Base-by-base conservation (phyloP, 1,140 invertebrate genomes). In the Aricia agestis region DNA sequence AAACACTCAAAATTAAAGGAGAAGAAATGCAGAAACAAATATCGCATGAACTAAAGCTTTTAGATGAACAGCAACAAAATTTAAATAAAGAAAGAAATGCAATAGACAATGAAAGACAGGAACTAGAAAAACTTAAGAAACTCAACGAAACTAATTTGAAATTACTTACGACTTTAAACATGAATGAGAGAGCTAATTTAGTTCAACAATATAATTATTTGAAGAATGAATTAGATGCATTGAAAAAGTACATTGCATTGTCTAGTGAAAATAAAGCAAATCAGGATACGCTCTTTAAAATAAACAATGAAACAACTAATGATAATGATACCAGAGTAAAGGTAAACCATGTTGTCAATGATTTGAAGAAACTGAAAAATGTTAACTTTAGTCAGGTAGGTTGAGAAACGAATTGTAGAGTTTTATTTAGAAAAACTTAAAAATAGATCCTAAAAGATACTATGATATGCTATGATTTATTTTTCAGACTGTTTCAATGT, bases 361-460 rank as follows among this genome's bases (percentile, higher is more conserved):
- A 91, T 78, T 81, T 89, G 61, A 90, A 84, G 72, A 89, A 86
- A 72, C 74, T 73, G 72, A 90, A 90, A 69, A 91, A 87, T 78
- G 83, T 91, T 57, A 91, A 91, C 69, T 89, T 85, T 74, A 81
- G 71, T 79, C 80, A 82, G 79, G 88, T 89, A 73, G 68, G 78
- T 81, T 71, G 18, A 15, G 45, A 67, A 17, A 52, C 66, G 19
- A 13, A 52, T 52, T 59, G 13, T 57, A 15, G n/a, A 57, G n/a
- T 59, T 17, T 19, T 10, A 57, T 57, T 57, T 57, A 15, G 13
- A 36, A 9, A 36, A 9, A 36, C 5, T 7, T 36, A 36, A 36
- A 36, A 36, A 36, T 7, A 36, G 9, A 36, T 36, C 36, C 36
- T 36, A 25, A 25, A 25, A 25, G 25, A 25, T 25, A 25, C 25